Base-by-base conservation (phyloP, 2,888 invertebrate species). In the Microctonus brassicae region DNA sequence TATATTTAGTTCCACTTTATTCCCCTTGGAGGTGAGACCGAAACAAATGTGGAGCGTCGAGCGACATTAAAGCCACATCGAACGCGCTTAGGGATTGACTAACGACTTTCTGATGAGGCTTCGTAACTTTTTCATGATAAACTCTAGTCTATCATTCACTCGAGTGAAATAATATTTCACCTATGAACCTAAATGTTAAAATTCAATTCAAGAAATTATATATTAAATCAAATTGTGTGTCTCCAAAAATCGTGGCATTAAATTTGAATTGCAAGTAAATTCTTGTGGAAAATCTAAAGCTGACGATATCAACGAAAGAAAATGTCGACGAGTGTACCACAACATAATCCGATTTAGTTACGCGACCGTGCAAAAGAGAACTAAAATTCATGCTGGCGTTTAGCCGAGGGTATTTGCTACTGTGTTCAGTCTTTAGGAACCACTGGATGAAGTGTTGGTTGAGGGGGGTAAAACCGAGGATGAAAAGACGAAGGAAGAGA, bases 71-170 rank as follows among this genome's bases (percentile, higher is more conserved):
- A 36, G 75, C 79, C 76, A 76, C 29, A 29, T 17, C 47, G 47
- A 47, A 47, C 47, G 47, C 17, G 47, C 47, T 47, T 76, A 72
- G 81, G 78, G 75, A 77, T 76, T 76, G 78, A 79, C 84, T 87
- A 85, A 86, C 84, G 87, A 87, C 86, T 86, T 85, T 86, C 82
- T 86, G 85, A 87, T 84, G 85, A 86, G 86, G 81, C 84, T 77
- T 80, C 79, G 77, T 81, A 84, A 80, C 81, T 81, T 80, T 80
- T 81, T 82, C 81, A 79, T 82, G 83, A 84, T 82, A 81, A 80
- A 83, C 81, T 79, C 69, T 58, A 65, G 52, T 60, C 36, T 47
- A 74, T 75, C 78, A 74, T 80, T 76, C 47, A 78, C 74, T 72
- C 55, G 65, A 34, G 36, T 58, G 52, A 69, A 42, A 62, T 69